Conservation (phyloP, 1,140 invertebrate genomes). For the Oryctes rhinoceros region DNA sequence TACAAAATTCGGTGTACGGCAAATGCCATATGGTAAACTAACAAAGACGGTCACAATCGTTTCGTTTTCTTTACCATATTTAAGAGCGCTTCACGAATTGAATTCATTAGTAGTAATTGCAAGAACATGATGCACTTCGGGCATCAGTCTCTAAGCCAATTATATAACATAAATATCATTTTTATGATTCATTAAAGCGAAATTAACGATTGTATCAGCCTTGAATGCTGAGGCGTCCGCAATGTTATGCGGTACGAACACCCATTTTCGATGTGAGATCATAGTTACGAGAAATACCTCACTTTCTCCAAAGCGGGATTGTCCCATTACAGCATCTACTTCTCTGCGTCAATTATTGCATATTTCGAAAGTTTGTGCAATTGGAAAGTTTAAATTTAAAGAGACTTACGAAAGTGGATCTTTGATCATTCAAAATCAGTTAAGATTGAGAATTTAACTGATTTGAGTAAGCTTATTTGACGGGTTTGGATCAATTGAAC, state of each 20-base stretch:
- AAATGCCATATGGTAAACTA: background rate
- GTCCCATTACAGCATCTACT: background rate
- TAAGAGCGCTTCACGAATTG: background rate
- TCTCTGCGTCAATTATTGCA: background rate
- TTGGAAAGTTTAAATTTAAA: no score
- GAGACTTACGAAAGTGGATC: no score
- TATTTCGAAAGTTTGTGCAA: background rate
- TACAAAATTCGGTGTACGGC: background rate
- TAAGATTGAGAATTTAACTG: no score
- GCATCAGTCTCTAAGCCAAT: background rate
- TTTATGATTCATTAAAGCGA: slow-evolving; percentile 1
- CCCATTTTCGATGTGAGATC: background rate
- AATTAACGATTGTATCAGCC: background rate
- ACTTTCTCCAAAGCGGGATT: background rate
- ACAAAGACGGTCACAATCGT: no score
- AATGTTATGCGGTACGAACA: background rate
- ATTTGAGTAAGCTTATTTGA: no score
- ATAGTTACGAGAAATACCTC: background rate
- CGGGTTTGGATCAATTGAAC: no score
- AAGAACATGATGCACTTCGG: background rate
- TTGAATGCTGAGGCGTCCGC: background rate
- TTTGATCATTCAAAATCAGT: no score
- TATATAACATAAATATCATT: background rate
- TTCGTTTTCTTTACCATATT: background rate
- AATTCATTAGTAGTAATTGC: background rate